These are phyloP conservation scores for Dendrolimus punctatus DNA, from an alignment of 1,140 invertebrate species.

Conservation along the genomic window DNA sequence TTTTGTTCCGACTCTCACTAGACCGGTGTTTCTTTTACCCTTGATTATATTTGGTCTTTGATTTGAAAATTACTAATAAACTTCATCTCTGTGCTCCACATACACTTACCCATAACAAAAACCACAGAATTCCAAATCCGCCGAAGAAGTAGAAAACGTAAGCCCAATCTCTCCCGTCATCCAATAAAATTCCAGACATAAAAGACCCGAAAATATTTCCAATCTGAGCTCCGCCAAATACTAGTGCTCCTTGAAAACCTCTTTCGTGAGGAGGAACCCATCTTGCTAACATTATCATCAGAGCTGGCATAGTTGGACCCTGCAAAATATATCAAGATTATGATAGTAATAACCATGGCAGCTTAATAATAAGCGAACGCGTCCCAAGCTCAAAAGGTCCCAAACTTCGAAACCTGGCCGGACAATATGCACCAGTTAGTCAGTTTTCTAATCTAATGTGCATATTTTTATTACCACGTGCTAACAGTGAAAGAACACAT, in stretches of 20 bases:
- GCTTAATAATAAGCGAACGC: too few species aligned
- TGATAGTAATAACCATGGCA: background rate
- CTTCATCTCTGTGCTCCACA: too few species aligned
- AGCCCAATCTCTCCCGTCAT: constrained; percentile 79
- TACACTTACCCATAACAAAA: constrained; percentile 76
- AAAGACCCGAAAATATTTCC: constrained; percentile 84
- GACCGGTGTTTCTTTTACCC: too few species aligned
- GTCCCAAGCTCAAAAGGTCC: too few species aligned
- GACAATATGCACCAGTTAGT: too few species aligned
- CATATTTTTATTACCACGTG: too few species aligned
- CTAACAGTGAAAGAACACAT: too few species aligned
- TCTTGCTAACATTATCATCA: constrained; percentile 81
- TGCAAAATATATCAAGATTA: constrained; percentile 27
- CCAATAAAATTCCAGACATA: constrained; percentile 78
- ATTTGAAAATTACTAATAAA: too few species aligned
- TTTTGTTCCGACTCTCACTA: too few species aligned
- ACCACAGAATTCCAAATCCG: constrained; percentile 81
- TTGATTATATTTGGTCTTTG: too few species aligned
- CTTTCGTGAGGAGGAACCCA: constrained; percentile 83
- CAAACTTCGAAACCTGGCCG: too few species aligned
- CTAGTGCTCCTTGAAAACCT: constrained; percentile 79
- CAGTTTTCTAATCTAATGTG: too few species aligned
- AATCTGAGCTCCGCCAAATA: constrained; percentile 79
- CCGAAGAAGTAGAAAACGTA: constrained; percentile 90
- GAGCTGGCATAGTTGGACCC: constrained; percentile 83